A percentile compares a stretch with the other conserved stretches of the same genome.
phyloP scores from a whole-genome alignment of 1,140 invertebrate genomes.

The Diuraphis noxia region DNA sequence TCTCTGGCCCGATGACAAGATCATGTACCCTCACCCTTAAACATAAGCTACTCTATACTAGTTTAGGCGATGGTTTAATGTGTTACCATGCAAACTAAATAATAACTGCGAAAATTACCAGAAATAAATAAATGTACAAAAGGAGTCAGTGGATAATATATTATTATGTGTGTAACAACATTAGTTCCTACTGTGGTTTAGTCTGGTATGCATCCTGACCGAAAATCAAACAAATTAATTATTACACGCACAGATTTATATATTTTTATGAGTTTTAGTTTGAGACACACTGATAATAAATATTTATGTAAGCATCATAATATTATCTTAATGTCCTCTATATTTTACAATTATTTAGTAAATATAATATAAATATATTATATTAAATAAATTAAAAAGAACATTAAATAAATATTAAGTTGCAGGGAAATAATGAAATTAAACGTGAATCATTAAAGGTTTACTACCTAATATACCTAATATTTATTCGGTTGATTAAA shows the following conservation, averaged over 20 bases:
- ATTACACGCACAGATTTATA: not conserved
- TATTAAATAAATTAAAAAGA: too few species aligned
- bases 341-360: too few species aligned
- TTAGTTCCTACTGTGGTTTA: not conserved
- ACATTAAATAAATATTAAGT: not conserved
- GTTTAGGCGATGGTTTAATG: not conserved
- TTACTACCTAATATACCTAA: too few species aligned
- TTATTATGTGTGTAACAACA: not conserved
- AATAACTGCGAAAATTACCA: not conserved
- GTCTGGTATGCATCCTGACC: too few species aligned
- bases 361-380: too few species aligned
- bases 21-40: not conserved
- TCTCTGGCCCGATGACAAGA: conserved; percentile 27
- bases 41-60: not conserved
- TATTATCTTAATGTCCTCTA: too few species aligned
- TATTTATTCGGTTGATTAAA: too few species aligned
- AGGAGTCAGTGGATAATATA: too few species aligned
- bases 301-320: not conserved
- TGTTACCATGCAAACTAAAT: not conserved
- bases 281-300: not conserved
- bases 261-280: not conserved
- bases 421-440: too few species aligned
- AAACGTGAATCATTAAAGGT: too few species aligned
- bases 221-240: not conserved
- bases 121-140: not conserved